Conservation (phyloP, 2,797 vertebrate species). For the Clarias laeviceps region DNA sequence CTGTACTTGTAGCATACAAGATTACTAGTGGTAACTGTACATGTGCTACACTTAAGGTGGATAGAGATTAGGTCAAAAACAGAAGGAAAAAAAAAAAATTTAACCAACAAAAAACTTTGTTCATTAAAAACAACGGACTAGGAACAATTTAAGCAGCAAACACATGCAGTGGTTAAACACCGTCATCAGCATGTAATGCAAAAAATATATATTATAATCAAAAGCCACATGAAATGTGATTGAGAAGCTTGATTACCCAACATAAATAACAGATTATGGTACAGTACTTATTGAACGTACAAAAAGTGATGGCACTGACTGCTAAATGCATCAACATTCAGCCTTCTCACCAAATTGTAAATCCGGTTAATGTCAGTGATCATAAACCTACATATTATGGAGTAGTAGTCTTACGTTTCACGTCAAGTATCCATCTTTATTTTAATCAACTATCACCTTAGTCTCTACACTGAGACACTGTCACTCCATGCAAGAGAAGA, state of each 20-base stretch:
- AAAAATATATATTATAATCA: background rate
- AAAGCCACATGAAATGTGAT: background rate
- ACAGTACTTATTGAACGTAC: slow-evolving; percentile 24
- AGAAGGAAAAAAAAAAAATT: background rate
- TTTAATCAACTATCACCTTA: background rate
- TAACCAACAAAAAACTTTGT: background rate
- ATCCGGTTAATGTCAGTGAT: slow-evolving; percentile 17
- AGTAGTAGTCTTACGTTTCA: slow-evolving; percentile 32
- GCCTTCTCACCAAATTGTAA: background rate
- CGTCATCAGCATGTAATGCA: slow-evolving; percentile 1
- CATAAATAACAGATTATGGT: slow-evolving; percentile 12
- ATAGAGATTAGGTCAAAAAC: background rate
- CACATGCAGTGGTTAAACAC: slow-evolving; percentile 22
- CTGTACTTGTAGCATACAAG: background rate
- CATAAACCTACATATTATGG: slow-evolving; percentile 7
- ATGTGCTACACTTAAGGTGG: background rate
- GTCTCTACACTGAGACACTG: background rate
- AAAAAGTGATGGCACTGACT: background rate
- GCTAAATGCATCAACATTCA: background rate
- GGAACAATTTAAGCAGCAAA: slow-evolving; percentile 16
- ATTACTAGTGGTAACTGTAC: background rate
- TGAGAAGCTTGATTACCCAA: slow-evolving; percentile 2
- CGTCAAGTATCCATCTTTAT: slow-evolving; percentile 31
- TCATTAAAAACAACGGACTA: background rate
- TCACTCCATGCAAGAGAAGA: background rate